Base-by-base conservation (phyloP, 2,113 vertebrate species). In the Cyprinodon tularosa region DNA sequence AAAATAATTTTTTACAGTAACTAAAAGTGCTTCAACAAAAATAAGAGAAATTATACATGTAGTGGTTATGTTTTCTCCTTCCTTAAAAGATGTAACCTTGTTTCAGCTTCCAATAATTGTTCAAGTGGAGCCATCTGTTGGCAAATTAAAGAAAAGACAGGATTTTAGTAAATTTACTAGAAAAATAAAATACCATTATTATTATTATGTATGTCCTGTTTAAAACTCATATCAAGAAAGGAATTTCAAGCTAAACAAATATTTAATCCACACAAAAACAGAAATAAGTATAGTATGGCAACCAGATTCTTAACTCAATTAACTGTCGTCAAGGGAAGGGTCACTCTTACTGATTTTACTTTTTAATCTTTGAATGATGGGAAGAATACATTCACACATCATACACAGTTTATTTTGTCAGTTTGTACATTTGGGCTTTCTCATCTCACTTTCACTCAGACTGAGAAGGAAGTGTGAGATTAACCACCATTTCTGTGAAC, bases 91-190 rank as follows among this genome's bases (percentile, higher is more conserved):
- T 20, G 6, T 4, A 15, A 10, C 5, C 4, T 12, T 42, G 61
- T 29, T 22, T 36, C 62, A 64, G 37, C 12, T n/a, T 9, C 38
- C 37, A 74, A 37, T 44, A 63, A 70, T 14, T 66, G 84, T 59
- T 84, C 71, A 44, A 63, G 20, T 87, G 69, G 66, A 68, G 88
- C 87, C 90, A 86, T 50, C 89, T 90, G 60, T 61, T 84, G 89
- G 73, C 70, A 68, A 4, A 2, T 69, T 6, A 17, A 40, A 3
- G 14, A 36, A 77, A 90, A 39, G 29, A 59, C 89, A 88, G 60
- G 6, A 20, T 29, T 61, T 75, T 64, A 62, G 38, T 57, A 47
- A 38, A 12, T 44, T 20, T 15, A 0, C 8, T n/a, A 5, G 1
- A 53, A 38, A 38, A 53, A 12, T 7, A 17, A 48, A 29, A 29